Evolutionary conservation across 1,140 invertebrate species (phyloP).

Genomic region (Drosophila navojoa): DNA sequence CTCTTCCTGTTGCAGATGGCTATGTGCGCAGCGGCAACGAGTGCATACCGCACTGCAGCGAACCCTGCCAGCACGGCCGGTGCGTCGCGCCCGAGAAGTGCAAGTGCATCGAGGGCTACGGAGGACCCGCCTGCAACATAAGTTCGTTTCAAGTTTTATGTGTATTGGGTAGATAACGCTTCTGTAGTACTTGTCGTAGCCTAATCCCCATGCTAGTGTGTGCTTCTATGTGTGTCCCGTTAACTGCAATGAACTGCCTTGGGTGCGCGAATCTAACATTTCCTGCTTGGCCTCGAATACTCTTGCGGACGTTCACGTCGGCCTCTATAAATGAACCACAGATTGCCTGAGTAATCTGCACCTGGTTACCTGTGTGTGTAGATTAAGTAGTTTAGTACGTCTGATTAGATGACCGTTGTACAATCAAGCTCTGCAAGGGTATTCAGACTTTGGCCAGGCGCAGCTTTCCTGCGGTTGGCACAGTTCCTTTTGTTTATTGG

Average conservation of each 20-base stretch:
- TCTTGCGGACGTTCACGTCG: conserved; percentile 19
- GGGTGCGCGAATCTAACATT: conserved; percentile 18
- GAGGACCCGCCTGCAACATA: conserved; percentile 93
- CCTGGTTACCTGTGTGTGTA: too few species aligned
- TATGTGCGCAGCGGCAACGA: conserved; percentile 88
- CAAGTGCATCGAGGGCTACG: conserved; percentile 93
- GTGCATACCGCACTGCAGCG: conserved; percentile 92
- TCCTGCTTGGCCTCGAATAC: background rate
- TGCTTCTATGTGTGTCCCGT: conserved; percentile 34
- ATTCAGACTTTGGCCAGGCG: background rate
- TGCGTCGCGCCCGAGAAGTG: conserved; percentile 94
- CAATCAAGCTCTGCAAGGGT: too few species aligned
- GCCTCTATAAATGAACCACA: too few species aligned
- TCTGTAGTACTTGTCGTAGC: conserved; percentile 4
- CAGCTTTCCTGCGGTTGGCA: conserved; percentile 20
- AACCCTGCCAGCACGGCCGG: conserved; percentile 92
- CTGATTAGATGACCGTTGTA: too few species aligned
- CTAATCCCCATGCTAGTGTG: conserved; percentile 24
- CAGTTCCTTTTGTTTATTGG: conserved; percentile 1
- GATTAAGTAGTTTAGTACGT: too few species aligned
- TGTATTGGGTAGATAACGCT: background rate
- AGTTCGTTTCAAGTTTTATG: conserved; percentile 87
- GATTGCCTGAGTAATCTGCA: too few species aligned
- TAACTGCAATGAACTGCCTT: conserved; percentile 59
- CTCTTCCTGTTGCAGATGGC: too few species aligned